Conservation (phyloP, 2,797 vertebrate species). For the Kryptopterus vitreolus region DNA sequence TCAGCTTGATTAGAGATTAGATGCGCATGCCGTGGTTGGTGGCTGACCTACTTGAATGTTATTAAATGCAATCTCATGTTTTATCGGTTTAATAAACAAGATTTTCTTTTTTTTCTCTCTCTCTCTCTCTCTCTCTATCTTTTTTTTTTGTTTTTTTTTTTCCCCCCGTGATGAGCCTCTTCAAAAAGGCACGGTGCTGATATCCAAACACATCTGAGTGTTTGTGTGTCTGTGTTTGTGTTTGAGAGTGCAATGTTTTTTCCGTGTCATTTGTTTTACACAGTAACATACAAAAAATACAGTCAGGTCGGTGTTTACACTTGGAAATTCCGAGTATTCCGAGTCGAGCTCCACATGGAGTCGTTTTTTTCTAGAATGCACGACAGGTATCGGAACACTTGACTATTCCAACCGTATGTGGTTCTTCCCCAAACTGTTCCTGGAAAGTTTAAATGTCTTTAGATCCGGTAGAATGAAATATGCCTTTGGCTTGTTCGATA, state of each 20-base stretch:
- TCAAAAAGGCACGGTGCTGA: conserved; percentile 26
- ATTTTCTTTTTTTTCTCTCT: conserved; percentile 48
- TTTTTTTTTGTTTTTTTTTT: conserved; percentile 45
- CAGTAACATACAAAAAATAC: neutral
- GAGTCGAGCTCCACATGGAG: neutral
- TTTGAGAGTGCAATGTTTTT: neutral
- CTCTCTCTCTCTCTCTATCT: no score
- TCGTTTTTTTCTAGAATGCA: neutral
- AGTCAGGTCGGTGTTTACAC: conserved; percentile 2
- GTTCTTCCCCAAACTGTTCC: no score
- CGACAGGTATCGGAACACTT: no score
- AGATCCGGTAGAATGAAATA: no score
- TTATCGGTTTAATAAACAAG: conserved; percentile 69
- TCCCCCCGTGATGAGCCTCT: conserved; percentile 61
- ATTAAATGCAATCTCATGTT: conserved; percentile 71
- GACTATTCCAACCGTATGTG: no score
- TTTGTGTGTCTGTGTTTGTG: conserved; percentile 1
- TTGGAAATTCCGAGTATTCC: neutral
- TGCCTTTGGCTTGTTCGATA: no score
- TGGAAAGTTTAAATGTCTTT: no score
- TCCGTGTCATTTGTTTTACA: neutral
- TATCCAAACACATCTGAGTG: conserved; percentile 31
- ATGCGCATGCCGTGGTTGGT: conserved; percentile 61
- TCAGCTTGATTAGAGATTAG: conserved; percentile 67
- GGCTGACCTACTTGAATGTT: conserved; percentile 74